A percentile compares a stretch with the other conserved stretches of the same genome.
phyloP scores from a whole-genome alignment of 2,113 vertebrate genomes.

The Gymnobelideus leadbeateri region DNA sequence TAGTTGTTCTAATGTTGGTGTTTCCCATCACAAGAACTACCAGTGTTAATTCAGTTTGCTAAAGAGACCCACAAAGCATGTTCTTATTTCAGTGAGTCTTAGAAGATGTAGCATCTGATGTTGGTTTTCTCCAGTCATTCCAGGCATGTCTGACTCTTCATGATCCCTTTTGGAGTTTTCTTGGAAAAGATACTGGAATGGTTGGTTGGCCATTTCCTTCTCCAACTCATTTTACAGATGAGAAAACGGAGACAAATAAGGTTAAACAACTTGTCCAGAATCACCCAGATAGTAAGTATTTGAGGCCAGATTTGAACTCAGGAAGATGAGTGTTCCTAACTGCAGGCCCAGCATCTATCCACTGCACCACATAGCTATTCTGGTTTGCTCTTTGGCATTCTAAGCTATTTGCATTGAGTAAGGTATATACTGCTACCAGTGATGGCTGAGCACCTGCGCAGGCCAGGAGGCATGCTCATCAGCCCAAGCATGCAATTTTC shows the following conservation, averaged over 20 bases:
- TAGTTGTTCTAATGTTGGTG: neutral
- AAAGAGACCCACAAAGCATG: neutral
- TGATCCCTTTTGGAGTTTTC: neutral
- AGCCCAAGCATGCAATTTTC: neutral
- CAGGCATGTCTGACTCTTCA: neutral
- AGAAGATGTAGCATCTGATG: neutral
- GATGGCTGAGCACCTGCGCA: neutral
- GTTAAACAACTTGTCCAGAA: neutral
- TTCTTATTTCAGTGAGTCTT: neutral
- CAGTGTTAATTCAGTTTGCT: neutral
- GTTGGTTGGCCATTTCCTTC: neutral
- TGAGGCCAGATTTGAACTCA: neutral
- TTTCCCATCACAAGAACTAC: neutral
- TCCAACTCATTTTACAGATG: neutral
- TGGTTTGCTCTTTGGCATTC: neutral
- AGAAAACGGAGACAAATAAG: neutral
- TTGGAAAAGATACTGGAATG: neutral
- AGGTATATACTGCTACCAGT: neutral
- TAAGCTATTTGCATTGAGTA: neutral
- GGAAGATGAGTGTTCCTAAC: neutral
- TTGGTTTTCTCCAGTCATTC: neutral
- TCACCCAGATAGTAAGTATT: neutral
- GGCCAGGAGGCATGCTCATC: neutral
- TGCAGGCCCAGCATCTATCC: neutral
- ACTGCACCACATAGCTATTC: neutral